Conservation (phyloP, 2,113 vertebrate species). For the Nothocercus julius region DNA sequence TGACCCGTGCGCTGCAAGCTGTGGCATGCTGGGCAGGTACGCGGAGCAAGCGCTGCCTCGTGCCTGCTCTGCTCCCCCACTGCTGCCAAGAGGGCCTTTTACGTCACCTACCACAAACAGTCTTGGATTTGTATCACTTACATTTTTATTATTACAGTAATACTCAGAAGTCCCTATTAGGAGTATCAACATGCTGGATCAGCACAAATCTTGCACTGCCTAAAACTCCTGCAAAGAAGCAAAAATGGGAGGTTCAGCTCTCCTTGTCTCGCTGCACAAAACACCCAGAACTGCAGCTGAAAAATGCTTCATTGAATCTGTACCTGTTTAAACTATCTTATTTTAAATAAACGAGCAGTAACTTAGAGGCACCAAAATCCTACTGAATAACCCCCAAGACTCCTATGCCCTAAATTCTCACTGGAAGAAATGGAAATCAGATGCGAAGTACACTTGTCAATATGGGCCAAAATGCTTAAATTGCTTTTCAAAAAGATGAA, state of each 20-base stretch:
- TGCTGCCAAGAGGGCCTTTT: background rate
- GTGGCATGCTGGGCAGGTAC: background rate
- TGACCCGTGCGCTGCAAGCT: background rate
- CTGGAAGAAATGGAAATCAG: background rate
- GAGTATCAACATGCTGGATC: background rate
- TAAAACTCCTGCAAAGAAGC: background rate
- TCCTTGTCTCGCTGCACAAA: background rate
- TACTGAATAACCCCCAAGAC: background rate
- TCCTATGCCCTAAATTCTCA: background rate
- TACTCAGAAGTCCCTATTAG: background rate
- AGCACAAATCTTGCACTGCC: background rate
- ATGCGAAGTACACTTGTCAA: background rate
- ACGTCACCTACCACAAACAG: background rate
- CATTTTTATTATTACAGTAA: background rate
- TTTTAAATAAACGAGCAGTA: constrained; percentile 30
- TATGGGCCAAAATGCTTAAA: background rate
- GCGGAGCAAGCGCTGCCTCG: background rate
- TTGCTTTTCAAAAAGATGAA: background rate
- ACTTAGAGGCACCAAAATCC: background rate
- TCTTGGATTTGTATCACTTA: background rate
- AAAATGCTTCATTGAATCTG: background rate
- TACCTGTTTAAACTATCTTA: background rate
- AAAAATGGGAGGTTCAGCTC: background rate
- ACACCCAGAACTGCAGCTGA: background rate
- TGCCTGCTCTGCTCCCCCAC: background rate